Base-by-base conservation (phyloP, 2,888 invertebrate genomes). In the Sericinus montela region DNA sequence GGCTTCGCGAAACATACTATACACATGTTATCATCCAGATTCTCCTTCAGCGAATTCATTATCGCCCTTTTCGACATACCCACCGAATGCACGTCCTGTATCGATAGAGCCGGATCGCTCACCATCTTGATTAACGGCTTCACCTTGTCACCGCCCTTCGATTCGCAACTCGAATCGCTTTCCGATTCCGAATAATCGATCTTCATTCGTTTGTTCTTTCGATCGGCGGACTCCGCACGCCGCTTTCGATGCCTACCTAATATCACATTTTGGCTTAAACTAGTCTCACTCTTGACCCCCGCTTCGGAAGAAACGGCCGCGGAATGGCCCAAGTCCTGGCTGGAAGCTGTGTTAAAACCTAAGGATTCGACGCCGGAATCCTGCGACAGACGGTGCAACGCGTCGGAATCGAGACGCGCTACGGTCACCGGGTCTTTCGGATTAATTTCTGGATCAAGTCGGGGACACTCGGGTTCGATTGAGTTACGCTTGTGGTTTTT, bases 1-100 rank as follows among this genome's bases (percentile, higher is more conserved):
- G 93, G 92, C 41, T 89, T 90, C 0, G 79, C 71, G 19, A 90
- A 86, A 63, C 94, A 94, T 13, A 91, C 85, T 19, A 93, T 91
- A 64, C 94, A 94, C 63, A 89, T 52, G 68, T 52, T 46, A 23
- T 53, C 54, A 1, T 62, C 72, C n/a, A 72, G 41, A 30, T 69
- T 76, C 34, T 75, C 73, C 46, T 75, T 75, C 6, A 73, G 47
- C 13, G 62, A 63, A 23, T 73, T 67, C 0, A 67, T 62, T 51
- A 78, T 62, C 0, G 70, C 62, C 35, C 70, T 75, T 51, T 75
- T 69, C 1, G 72, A 67, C 1, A 72, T 53, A 32, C 65, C 60
- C 14, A 37, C 37, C 9, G 54, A 38, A 16, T 48, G 28, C 1
- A 61, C 23, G 2, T 65, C 62, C 11, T 76, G 80, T 14, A 83